Percentiles rank a stretch among this genome's conserved stretches.
These are phyloP conservation scores for Umimayanthus kanabou DNA, from an alignment of 92 coral and sea anemone genomes.

Conservation along the genomic window DNA sequence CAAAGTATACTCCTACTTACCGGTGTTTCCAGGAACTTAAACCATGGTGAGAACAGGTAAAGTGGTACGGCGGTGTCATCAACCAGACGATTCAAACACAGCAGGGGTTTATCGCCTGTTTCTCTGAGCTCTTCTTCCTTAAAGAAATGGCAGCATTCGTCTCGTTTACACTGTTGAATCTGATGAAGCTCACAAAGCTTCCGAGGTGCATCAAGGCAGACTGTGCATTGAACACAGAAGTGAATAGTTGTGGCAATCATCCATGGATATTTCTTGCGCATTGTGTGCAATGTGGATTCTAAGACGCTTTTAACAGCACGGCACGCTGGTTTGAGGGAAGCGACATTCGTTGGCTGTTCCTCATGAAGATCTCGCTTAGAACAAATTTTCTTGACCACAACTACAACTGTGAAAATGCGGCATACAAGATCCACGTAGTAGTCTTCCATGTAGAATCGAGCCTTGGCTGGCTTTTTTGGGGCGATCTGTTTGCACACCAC, in stretches of 20 bases:
- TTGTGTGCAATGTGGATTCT: constrained; percentile 19
- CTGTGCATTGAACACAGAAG: constrained; percentile 48
- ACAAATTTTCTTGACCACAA: not conserved
- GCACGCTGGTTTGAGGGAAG: no score
- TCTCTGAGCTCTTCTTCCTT: not conserved
- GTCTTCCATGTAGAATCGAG: constrained; percentile 47
- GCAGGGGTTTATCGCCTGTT: not conserved
- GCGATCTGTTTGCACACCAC: constrained; percentile 40
- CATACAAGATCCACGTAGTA: constrained; percentile 39
- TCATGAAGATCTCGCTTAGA: not conserved
- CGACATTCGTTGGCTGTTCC: not conserved
- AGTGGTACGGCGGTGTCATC: no score
- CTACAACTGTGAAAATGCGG: not conserved
- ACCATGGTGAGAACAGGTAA: no score
- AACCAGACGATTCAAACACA: no score
- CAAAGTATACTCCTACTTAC: no score
- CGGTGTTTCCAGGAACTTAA: not conserved
- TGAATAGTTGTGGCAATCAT: constrained; percentile 30
- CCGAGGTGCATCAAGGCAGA: constrained; percentile 30
- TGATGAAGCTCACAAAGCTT: not conserved
- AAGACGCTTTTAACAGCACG: not conserved
- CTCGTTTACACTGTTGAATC: not conserved
- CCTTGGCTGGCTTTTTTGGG: constrained; percentile 34
- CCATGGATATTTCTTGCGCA: constrained; percentile 59
- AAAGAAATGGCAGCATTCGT: no score